Percentiles rank a stretch among this genome's conserved stretches.
Evolutionary conservation across 2,888 invertebrate species (phyloP).

Genomic region (Spisula solida): DNA sequence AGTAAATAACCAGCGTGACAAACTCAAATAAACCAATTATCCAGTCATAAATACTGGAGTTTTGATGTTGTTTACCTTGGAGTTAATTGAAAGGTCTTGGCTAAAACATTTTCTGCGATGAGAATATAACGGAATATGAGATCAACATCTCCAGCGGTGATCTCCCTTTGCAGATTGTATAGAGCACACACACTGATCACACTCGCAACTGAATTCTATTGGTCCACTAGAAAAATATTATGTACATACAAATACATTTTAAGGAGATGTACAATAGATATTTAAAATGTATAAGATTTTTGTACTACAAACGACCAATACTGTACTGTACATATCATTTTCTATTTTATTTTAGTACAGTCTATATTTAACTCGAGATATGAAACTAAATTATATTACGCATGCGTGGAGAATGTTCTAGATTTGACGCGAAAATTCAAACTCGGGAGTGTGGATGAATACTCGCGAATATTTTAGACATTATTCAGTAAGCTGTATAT

Average conservation of each 20-base stretch:
- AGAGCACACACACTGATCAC: no score
- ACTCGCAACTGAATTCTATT: no score
- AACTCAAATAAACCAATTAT: neutral
- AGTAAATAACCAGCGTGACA: neutral
- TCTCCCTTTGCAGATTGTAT: no score
- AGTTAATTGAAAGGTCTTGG: neutral
- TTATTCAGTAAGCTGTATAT: neutral
- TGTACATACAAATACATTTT: no score
- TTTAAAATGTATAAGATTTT: no score
- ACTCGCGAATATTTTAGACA: neutral
- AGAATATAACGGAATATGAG: neutral
- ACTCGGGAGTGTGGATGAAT: neutral
- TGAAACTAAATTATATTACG: neutral
- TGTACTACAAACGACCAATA: no score
- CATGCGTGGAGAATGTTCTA: constrained; percentile 42
- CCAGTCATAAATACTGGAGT: neutral
- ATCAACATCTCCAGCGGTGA: no score
- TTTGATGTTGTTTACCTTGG: constrained; percentile 1
- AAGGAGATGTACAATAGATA: no score
- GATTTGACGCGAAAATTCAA: constrained; percentile 28
- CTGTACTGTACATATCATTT: no score
- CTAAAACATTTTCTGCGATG: neutral
- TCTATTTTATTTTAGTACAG: neutral
- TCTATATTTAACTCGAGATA: neutral
- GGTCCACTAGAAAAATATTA: no score